Base-by-base conservation (phyloP, 2,797 vertebrate genomes). In the Amazonetta brasiliensis region DNA sequence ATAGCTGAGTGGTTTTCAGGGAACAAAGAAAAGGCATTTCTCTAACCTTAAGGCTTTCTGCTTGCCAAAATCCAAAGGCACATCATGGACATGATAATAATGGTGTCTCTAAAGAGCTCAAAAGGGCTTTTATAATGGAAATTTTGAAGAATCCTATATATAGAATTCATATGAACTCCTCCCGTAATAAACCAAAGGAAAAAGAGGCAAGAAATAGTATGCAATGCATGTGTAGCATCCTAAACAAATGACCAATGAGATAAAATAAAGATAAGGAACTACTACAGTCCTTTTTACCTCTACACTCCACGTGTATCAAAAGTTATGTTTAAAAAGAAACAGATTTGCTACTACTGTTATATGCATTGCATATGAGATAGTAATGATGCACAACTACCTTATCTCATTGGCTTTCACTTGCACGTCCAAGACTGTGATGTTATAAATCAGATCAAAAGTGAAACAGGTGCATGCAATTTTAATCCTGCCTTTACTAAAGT, bases 91-190 rank as follows among this genome's bases (percentile, higher is more conserved):
- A 52, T 60, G 67, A 73, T 85, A 93, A 91, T 86, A 91, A 90
- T 14, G 90, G 66, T 59, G 46, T 81, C 71, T 92, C 79, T 58
- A 17, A 81, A 93, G 73, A 62, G 55, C n/a, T 92, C 74, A 91
- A 46, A 94, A 78, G 62, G 89, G 82, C 39, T 95, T 94, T 96
- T 94, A 88, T 76, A 88, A 86, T 73, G 76, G 84, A 96, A 93
- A 97, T 87, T 83, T 52, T 95, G 72, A 93, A 83, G 73, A 23
- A 89, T 87, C 5, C 62, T 91, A 67, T 68, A 81, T 69, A 89
- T 39, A 93, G 79, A 89, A 90, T 78, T 91, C 69, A 59, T 78
- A 75, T 73, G 55, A 89, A 6, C 30, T 73, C 59, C 73, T 89
- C 56, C 71, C 62, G 43, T 75, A 92, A 92, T 58, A 91, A 96